Evolutionary conservation across 2,888 invertebrate species (phyloP).

Genomic region (Polydrusus tereticollis): DNA sequence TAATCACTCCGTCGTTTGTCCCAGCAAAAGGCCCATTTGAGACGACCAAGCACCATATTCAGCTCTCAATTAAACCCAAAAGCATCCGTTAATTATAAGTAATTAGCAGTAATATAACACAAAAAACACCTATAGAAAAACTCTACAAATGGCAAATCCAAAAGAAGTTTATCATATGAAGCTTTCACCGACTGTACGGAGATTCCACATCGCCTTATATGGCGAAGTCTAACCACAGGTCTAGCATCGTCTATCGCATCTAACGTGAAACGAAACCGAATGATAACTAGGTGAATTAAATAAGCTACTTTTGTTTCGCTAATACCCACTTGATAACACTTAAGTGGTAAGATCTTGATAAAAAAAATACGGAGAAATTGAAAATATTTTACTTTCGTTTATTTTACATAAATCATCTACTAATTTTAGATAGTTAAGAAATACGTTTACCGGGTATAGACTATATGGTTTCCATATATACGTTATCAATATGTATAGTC

Average conservation of each 20-base stretch:
- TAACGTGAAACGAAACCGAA: constrained; percentile 7
- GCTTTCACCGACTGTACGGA: constrained; percentile 33
- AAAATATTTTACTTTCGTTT: no score
- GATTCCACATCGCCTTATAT: constrained; percentile 48
- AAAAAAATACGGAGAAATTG: background rate
- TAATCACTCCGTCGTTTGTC: background rate
- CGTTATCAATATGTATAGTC: no score
- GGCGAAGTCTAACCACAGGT: constrained; percentile 42
- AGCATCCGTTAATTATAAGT: background rate
- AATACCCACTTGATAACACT: background rate
- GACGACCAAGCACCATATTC: constrained; percentile 1
- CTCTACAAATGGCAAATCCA: background rate
- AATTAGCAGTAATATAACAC: background rate
- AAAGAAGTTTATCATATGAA: constrained; percentile 3
- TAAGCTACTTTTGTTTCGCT: constrained; percentile 6
- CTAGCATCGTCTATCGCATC: constrained; percentile 8
- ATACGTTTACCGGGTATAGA: no score
- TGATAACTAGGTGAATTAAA: constrained; percentile 30
- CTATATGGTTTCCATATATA: no score
- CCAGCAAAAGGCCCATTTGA: constrained; percentile 17
- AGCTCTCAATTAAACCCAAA: background rate
- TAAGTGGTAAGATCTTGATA: background rate
- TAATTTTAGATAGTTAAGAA: no score
- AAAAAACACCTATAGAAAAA: constrained; percentile 10
- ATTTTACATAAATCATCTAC: no score